These are phyloP conservation scores for Stenotaenia linearis DNA, from an alignment of 2,888 invertebrate species.

Conservation along the genomic window DNA sequence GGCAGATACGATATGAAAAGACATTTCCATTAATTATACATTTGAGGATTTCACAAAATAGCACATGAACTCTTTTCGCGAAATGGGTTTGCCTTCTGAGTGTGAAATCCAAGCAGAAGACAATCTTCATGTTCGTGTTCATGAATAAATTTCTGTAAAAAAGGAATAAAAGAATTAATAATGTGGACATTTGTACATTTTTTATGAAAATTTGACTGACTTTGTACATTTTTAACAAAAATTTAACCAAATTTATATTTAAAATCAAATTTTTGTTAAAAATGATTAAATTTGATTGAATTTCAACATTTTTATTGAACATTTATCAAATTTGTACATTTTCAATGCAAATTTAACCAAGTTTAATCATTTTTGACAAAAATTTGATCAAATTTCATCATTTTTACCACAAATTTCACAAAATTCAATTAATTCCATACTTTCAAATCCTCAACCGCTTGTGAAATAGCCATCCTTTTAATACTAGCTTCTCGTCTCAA, in stretches of 20 bases:
- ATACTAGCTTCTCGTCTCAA: constrained; percentile 83
- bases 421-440: no score
- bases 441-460: constrained; percentile 86
- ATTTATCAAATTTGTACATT: no score
- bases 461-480: constrained; percentile 77
- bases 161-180: constrained; percentile 29
- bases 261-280: no score
- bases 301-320: no score
- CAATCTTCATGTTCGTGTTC: constrained; percentile 92
- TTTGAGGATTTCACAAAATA: constrained; percentile 57
- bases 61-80: constrained; percentile 86
- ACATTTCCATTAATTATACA: not conserved
- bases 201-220: no score
- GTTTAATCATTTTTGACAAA: not conserved
- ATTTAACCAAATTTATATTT: no score
- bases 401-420: no score
- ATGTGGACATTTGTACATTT: no score
- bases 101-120: constrained; percentile 84
- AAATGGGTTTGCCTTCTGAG: constrained; percentile 92
- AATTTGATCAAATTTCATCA: not conserved
- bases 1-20: not conserved
- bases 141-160: constrained; percentile 63
- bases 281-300: not conserved
- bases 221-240: no score
- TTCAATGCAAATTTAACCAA: no score